Base-by-base conservation (phyloP, 2,797 vertebrate genomes). In the Lagocephalus sceleratus region DNA sequence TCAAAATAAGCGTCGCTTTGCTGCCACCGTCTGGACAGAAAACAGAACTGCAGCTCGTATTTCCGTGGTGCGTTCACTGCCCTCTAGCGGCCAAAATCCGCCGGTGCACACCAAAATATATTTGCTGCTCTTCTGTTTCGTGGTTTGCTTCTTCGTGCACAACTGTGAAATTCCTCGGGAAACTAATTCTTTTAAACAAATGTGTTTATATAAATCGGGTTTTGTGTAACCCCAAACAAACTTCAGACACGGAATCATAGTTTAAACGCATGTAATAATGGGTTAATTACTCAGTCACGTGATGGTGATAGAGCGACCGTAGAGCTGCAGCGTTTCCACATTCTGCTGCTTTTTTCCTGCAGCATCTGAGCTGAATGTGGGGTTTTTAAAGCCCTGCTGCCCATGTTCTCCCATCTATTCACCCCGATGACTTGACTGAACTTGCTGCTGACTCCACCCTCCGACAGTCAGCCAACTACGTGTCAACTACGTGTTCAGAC, bases 401-500 rank as follows among this genome's bases (percentile, higher is more conserved):
- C 2, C 32, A 25, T 41, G 16, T 47, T 48, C 47, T 64, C 72
- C 65, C 63, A 64, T 49, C 58, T 40, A 16, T 64, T 52, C 53
- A 35, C 53, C 53, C n/a, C 45, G 44, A 46, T 42, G 66, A 67
- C 73, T 64, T 69, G 78, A 63, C 76, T 59, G 39, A 69, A 73
- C 78, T 68, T 32, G 74, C 52, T 20, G 0, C 50, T 79, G 72
- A 78, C 90, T 85, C 90, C 90, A 73, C 90, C 89, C 87, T 84
- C 82, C 66, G 66, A 82, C 75, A 68, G 43, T 85, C 85, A 60
- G 66, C 45, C 66, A n/a, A n/a, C n/a, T n/a, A n/a, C n/a, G n/a
- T 42, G 68, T 40, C 55, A 56, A 32, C 64, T 81, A 76, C 86
- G 86, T 87, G 84, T 85, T 61, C 41, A 64, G 67, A 74, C 84